These are phyloP conservation scores for Eupithecia abbreviata DNA, from an alignment of 2,888 invertebrate genomes.

Conservation along the genomic window DNA sequence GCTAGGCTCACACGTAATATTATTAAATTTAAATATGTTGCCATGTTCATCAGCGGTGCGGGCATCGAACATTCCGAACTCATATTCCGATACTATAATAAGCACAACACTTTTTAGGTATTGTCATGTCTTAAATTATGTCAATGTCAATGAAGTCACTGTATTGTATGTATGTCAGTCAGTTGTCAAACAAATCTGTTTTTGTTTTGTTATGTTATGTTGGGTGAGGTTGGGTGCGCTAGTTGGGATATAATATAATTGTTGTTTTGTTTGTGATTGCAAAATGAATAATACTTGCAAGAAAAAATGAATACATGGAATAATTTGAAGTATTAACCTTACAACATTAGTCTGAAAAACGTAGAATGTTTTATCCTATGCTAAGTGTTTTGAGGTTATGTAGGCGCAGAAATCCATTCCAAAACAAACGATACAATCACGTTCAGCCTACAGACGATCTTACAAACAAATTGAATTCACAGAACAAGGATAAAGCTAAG, in stretches of 20 bases:
- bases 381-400: constrained; percentile 75
- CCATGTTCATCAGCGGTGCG: neutral
- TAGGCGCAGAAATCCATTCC: constrained; percentile 57
- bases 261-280: neutral
- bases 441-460: constrained; percentile 48
- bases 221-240: neutral
- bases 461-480: constrained; percentile 41
- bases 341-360: neutral
- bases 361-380: constrained; percentile 60
- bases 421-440: constrained; percentile 57
- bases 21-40: neutral
- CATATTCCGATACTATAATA: neutral
- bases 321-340: neutral
- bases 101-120: neutral
- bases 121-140: neutral
- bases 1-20: neutral
- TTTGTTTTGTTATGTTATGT: neutral
- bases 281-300: neutral
- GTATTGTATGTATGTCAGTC: neutral
- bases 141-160: neutral
- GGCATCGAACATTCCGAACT: neutral
- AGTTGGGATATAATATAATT: neutral
- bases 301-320: neutral
- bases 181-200: neutral
- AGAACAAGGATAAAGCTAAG: constrained; percentile 46